These are phyloP conservation scores for Sebastes variabilis DNA, from an alignment of 2,797 vertebrate genomes.

Conservation along the genomic window DNA sequence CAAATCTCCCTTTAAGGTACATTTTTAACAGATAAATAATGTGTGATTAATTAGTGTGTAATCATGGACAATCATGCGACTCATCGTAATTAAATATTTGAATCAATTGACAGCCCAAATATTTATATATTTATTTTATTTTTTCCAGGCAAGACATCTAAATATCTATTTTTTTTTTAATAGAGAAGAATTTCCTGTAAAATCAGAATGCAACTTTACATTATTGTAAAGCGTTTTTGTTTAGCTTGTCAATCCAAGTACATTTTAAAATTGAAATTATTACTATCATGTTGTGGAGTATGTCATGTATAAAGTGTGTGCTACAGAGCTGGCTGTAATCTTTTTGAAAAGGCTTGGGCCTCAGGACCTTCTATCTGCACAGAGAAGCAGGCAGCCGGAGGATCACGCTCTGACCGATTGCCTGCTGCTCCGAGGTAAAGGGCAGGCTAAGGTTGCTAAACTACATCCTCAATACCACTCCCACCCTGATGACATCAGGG, in stretches of 20 bases:
- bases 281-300: neutral
- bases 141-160: neutral
- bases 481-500: conserved; percentile 24
- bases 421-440: conserved; percentile 24
- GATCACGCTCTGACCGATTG: neutral
- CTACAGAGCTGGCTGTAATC: neutral
- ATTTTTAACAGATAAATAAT: too few relatives aligned
- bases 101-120: too few relatives aligned
- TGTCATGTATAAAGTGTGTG: neutral
- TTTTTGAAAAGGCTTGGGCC: neutral
- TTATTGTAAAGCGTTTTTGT: too few relatives aligned
- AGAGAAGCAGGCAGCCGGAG: neutral
- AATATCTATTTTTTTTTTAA: neutral
- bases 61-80: too few relatives aligned
- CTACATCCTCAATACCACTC: conserved; percentile 9
- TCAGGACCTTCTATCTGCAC: neutral
- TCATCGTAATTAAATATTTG: too few relatives aligned
- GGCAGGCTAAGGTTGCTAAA: conserved; percentile 12
- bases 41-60: too few relatives aligned
- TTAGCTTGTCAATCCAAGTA: neutral
- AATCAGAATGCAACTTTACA: neutral
- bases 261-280: neutral
- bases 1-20: too few relatives aligned
- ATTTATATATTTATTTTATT: too few relatives aligned
- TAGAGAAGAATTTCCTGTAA: too few relatives aligned